Percentiles rank a stretch among this genome's conserved stretches.
Conservation (phyloP, 2,113 vertebrate genomes). For the Riparia riparia region DNA sequence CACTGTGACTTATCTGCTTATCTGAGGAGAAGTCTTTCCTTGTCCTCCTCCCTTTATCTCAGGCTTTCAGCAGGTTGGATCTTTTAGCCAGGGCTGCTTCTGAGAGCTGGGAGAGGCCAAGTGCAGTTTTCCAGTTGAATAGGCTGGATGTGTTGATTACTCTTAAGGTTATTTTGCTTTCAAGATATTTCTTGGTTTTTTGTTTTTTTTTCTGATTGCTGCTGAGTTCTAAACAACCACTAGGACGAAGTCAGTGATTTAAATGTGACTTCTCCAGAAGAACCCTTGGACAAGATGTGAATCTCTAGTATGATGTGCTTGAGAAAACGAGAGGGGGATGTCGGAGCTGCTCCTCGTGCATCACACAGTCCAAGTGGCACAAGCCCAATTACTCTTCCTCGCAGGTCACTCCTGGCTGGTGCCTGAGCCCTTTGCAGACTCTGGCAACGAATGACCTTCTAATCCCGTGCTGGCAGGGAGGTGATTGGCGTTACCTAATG, state of each 20-base stretch:
- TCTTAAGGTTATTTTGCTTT: background rate
- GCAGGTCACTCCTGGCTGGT: background rate
- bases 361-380: background rate
- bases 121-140: background rate
- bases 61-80: background rate
- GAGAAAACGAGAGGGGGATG: rapidly evolving
- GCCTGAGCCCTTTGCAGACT: background rate
- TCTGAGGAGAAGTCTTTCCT: background rate
- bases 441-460: background rate
- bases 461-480: background rate
- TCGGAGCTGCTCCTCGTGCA: rapidly evolving
- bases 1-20: rapidly evolving
- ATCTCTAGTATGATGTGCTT: rapidly evolving
- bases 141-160: background rate
- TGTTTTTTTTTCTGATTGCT: background rate
- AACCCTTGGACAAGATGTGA: background rate
- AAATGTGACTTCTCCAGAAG: background rate
- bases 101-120: background rate
- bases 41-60: background rate
- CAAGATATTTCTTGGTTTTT: background rate
- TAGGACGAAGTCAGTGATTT: rapidly evolving
- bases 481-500: background rate
- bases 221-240: background rate
- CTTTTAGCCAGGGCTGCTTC: background rate
- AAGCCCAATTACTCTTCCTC: background rate